These are phyloP conservation scores for Troides oblongomaculatus DNA, from an alignment of 2,888 invertebrate species.

Conservation along the genomic window DNA sequence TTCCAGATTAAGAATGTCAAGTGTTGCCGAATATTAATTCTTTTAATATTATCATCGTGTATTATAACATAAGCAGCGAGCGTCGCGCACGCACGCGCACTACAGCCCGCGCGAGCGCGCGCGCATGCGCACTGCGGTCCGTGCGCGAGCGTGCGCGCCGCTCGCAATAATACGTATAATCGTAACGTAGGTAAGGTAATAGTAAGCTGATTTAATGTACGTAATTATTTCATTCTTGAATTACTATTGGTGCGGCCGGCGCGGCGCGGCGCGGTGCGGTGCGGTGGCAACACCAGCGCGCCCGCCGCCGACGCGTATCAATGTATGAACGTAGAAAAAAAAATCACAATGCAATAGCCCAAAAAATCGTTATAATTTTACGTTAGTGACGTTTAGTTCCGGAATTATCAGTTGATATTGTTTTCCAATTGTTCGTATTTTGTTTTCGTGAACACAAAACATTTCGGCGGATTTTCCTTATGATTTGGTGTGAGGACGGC, in stretches of 20 bases:
- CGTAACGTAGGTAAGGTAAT: constrained; percentile 75
- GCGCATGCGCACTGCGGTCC: constrained; percentile 40
- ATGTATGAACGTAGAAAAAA: constrained; percentile 55
- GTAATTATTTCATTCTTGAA: constrained; percentile 77
- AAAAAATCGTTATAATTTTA: constrained; percentile 63
- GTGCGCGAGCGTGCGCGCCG: constrained; percentile 47
- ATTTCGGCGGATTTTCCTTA: constrained; percentile 62
- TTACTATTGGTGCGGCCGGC: constrained; percentile 60
- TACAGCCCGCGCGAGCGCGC: not conserved
- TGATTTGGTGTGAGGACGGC: constrained; percentile 63
- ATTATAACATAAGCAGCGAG: constrained; percentile 67
- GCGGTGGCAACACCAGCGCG: constrained; percentile 35
- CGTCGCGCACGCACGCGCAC: constrained; percentile 46
- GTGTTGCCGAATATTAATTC: constrained; percentile 78
- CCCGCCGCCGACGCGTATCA: constrained; percentile 46
- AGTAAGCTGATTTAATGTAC: constrained; percentile 78
- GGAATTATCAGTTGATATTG: constrained; percentile 46
- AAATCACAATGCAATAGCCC: constrained; percentile 79
- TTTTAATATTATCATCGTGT: constrained; percentile 77
- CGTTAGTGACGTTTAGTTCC: constrained; percentile 56
- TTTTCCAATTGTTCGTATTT: constrained; percentile 48
- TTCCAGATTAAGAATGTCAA: constrained; percentile 68
- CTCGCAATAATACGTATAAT: constrained; percentile 62
- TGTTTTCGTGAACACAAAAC: constrained; percentile 64
- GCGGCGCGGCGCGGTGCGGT: constrained; percentile 36